Percentiles rank a stretch among this genome's conserved stretches.
These are phyloP conservation scores for Crossaster papposus DNA, from an alignment of 53 echinoderm and acorn worm species.

Conservation along the genomic window DNA sequence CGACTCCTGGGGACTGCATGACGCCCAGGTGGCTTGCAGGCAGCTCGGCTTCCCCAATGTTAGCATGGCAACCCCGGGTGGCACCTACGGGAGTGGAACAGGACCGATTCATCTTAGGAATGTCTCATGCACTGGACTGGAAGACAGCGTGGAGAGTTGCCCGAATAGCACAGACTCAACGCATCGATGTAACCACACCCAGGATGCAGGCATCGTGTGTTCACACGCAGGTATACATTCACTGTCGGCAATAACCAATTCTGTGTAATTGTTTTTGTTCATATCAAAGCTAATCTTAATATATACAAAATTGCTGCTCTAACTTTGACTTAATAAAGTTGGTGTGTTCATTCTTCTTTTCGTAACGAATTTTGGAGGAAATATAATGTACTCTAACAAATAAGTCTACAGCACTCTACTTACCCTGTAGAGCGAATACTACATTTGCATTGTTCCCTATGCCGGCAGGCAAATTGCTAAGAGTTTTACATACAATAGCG, in stretches of 20 bases:
- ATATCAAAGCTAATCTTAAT: no score
- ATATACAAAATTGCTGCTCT: no score
- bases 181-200: background rate
- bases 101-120: conserved; percentile 5
- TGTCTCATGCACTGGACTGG: background rate
- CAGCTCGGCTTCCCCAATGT: conserved; percentile 52
- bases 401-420: no score
- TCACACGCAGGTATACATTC: background rate
- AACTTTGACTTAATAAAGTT: no score
- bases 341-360: no score
- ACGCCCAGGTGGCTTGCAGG: conserved; percentile 53
- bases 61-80: background rate
- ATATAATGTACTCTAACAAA: no score
- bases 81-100: background rate
- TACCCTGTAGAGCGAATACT: no score
- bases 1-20: conserved; percentile 15
- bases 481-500: no score
- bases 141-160: background rate
- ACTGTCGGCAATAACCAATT: background rate
- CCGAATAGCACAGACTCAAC: background rate
- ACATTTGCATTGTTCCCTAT: no score
- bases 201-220: background rate
- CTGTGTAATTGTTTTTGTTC: no score
- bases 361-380: no score
- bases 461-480: no score